These are phyloP conservation scores for Contarinia nasturtii DNA, from an alignment of 1,140 invertebrate species.

Conservation along the genomic window DNA sequence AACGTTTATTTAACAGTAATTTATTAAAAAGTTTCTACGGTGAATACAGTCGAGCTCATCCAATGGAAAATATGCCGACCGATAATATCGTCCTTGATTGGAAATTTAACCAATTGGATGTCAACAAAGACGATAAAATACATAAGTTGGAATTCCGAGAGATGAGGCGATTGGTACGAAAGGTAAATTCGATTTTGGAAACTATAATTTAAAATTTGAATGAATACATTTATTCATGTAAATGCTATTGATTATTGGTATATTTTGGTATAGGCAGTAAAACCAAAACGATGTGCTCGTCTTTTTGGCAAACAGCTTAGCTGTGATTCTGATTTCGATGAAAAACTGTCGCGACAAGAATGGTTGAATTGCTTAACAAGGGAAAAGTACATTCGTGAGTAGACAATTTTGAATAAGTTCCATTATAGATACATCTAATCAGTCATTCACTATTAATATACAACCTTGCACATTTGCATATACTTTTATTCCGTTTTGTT, in stretches of 20 bases:
- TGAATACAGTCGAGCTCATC: slow-evolving; percentile 39
- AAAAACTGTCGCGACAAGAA: slow-evolving; percentile 52
- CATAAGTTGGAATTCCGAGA: slow-evolving; percentile 63
- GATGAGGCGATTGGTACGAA: slow-evolving; percentile 58
- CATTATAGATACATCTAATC: no score
- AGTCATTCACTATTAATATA: no score
- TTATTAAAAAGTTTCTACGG: slow-evolving; percentile 62
- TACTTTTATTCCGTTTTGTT: no score
- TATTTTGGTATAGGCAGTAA: no score
- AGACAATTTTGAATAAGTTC: no score
- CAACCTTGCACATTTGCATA: no score
- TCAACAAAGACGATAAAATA: slow-evolving; percentile 49
- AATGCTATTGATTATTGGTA: no score
- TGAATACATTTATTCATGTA: no score
- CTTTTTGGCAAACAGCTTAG: slow-evolving; percentile 50
- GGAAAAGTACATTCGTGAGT: slow-evolving; percentile 34
- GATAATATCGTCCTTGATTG: slow-evolving; percentile 46
- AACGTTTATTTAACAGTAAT: slow-evolving; percentile 58
- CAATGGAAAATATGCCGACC: slow-evolving; percentile 7
- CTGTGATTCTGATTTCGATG: slow-evolving; percentile 67
- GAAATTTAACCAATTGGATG: slow-evolving; percentile 72
- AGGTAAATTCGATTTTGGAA: slow-evolving; percentile 24
- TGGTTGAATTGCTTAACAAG: slow-evolving; percentile 66
- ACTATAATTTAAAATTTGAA: background rate
- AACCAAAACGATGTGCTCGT: slow-evolving; percentile 71